These are phyloP conservation scores for Holacanthella duospinosa DNA, from an alignment of 2,888 invertebrate genomes.

Conservation along the genomic window DNA sequence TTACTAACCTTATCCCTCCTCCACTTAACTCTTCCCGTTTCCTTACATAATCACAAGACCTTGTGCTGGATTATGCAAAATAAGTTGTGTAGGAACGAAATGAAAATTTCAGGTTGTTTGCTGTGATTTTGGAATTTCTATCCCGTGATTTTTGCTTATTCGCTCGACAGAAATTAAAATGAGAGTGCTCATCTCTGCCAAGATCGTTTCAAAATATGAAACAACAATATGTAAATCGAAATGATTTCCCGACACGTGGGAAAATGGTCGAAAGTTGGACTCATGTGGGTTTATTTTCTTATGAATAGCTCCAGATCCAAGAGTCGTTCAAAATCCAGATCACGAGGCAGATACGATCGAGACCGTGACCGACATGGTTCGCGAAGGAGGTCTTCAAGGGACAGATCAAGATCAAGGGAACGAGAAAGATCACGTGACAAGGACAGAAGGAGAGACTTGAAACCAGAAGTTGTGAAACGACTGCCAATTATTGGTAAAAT, in stretches of 20 bases:
- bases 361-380: constrained; percentile 24
- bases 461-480: constrained; percentile 28
- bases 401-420: constrained; percentile 8
- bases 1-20: too few species aligned
- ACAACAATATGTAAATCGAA: constrained; percentile 3
- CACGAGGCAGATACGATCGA: constrained; percentile 19
- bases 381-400: constrained; percentile 9
- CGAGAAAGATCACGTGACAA: constrained; percentile 10
- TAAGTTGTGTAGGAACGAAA: neutral
- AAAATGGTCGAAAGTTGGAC: neutral
- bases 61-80: neutral
- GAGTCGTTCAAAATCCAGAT: constrained; percentile 25
- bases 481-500: constrained; percentile 37
- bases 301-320: constrained; percentile 26
- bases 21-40: neutral
- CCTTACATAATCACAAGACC: too few species aligned
- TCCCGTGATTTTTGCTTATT: constrained; percentile 1
- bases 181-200: neutral
- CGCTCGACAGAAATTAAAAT: neutral
- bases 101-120: neutral
- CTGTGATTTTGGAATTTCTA: neutral
- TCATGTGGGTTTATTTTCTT: neutral
- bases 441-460: constrained; percentile 18
- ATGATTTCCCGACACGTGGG: neutral
- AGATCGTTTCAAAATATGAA: constrained; percentile 2